These are phyloP conservation scores for Drosophila paulistorum DNA, from an alignment of 1,140 invertebrate species.

Conservation along the genomic window DNA sequence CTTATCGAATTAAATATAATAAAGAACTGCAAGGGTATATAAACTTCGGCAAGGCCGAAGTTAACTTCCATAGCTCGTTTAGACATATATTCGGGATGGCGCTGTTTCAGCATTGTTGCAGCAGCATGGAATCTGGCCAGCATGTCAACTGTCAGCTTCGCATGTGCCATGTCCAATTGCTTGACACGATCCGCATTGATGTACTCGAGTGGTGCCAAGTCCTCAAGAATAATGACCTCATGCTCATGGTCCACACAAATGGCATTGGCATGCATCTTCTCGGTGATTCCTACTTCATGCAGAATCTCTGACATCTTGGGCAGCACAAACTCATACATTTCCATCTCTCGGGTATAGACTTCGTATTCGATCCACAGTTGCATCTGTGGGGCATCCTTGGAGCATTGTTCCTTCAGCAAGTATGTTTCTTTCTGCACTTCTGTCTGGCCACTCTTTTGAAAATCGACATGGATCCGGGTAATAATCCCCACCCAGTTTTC, in stretches of 20 bases:
- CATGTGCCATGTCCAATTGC: constrained; percentile 83
- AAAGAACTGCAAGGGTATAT: too few relatives aligned
- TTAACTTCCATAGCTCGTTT: too few relatives aligned
- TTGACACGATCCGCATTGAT: constrained; percentile 84
- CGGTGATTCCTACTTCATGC: constrained; percentile 39
- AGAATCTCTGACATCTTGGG: constrained; percentile 57
- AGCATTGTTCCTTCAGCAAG: constrained; percentile 50
- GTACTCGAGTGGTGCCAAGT: constrained; percentile 83
- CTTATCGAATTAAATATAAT: too few relatives aligned
- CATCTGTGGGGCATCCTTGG: constrained; percentile 36
- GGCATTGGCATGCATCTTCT: constrained; percentile 62
- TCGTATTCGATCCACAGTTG: constrained; percentile 49
- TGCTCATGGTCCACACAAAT: constrained; percentile 55
- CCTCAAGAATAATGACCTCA: constrained; percentile 83
- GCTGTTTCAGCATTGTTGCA: constrained; percentile 37
- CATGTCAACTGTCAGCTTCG: constrained; percentile 83
- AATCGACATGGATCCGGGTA: constrained; percentile 60
- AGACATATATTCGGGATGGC: constrained; percentile 34
- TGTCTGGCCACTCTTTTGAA: background rate
- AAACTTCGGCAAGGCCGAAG: too few relatives aligned
- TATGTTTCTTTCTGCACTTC: constrained; percentile 31
- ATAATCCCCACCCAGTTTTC: constrained; percentile 69
- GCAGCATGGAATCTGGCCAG: constrained; percentile 85
- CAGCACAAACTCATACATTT: constrained; percentile 65
- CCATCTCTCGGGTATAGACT: constrained; percentile 60